These are phyloP conservation scores for Notothenia coriiceps DNA, from an alignment of 2,113 vertebrate genomes.

Conservation along the genomic window DNA sequence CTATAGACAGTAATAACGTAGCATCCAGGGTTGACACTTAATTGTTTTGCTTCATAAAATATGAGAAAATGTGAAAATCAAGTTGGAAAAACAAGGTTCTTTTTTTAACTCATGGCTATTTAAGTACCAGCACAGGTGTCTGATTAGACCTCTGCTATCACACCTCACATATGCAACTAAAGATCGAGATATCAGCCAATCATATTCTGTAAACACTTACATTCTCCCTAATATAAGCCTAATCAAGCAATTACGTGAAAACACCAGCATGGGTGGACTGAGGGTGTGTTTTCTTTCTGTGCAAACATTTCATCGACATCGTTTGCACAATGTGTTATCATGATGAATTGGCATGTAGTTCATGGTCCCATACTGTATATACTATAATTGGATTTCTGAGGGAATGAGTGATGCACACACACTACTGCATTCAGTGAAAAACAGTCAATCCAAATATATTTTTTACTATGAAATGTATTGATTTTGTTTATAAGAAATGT, in stretches of 20 bases:
- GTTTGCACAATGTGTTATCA: not conserved
- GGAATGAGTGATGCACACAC: not conserved
- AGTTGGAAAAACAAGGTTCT: not conserved
- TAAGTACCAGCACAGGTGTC: not conserved
- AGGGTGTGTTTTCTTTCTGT: not conserved
- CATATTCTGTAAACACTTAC: not conserved
- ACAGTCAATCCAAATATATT: not conserved
- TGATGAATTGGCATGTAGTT: not conserved
- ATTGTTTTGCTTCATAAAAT: not conserved
- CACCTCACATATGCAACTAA: not conserved
- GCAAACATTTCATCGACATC: not conserved
- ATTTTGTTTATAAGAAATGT: not conserved
- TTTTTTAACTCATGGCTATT: not conserved
- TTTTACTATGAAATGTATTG: not conserved
- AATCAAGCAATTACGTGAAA: not conserved
- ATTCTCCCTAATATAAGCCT: not conserved
- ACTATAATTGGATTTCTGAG: not conserved
- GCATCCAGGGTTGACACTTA: not conserved
- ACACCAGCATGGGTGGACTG: not conserved
- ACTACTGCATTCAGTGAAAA: not conserved
- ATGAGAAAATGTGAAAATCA: not conserved
- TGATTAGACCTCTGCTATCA: not conserved
- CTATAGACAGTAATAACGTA: not conserved
- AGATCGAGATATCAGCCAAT: not conserved
- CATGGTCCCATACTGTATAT: not conserved